Evolutionary conservation across 2,113 vertebrate genomes (phyloP).

Genomic region (Entelurus aequoreus): DNA sequence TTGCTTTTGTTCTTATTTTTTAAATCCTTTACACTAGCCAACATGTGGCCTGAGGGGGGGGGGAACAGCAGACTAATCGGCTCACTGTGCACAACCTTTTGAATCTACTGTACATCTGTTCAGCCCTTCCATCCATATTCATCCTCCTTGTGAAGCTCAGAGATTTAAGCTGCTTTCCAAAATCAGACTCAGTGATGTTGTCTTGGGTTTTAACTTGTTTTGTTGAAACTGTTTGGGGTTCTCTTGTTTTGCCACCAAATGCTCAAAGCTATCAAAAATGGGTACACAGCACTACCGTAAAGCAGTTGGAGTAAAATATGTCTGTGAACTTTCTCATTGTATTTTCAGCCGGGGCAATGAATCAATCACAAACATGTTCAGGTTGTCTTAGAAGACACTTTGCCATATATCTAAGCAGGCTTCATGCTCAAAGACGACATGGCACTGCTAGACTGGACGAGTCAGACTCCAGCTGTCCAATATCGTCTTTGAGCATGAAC

Average conservation of each 20-base stretch:
- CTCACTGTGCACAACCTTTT: conserved; percentile 21
- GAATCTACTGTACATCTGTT: conserved; percentile 58
- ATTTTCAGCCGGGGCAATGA: too few species aligned
- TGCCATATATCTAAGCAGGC: too few species aligned
- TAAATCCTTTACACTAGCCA: conserved; percentile 15
- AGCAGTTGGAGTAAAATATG: too few species aligned
- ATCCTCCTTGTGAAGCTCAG: conserved; percentile 40
- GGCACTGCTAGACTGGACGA: too few species aligned
- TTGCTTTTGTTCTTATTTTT: conserved; percentile 31
- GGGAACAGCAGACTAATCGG: conserved; percentile 53
- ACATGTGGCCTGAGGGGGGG: conserved; percentile 21
- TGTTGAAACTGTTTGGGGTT: background rate
- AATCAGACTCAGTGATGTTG: conserved; percentile 21
- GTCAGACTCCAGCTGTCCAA: too few species aligned
- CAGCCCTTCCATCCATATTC: conserved; percentile 51
- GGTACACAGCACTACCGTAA: too few species aligned
- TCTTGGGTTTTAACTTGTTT: background rate
- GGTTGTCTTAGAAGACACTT: too few species aligned
- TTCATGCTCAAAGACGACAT: too few species aligned
- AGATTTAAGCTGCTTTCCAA: conserved; percentile 28
- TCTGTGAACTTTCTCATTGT: too few species aligned
- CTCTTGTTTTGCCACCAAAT: conserved; percentile 2
- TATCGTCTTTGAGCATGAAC: too few species aligned
- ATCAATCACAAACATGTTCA: too few species aligned
- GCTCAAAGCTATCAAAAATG: too few species aligned